Evolutionary conservation across 2,797 vertebrate species (phyloP), one percentile per base, ranked within the genome.

Genomic region (Pangasius mekongensis): DNA sequence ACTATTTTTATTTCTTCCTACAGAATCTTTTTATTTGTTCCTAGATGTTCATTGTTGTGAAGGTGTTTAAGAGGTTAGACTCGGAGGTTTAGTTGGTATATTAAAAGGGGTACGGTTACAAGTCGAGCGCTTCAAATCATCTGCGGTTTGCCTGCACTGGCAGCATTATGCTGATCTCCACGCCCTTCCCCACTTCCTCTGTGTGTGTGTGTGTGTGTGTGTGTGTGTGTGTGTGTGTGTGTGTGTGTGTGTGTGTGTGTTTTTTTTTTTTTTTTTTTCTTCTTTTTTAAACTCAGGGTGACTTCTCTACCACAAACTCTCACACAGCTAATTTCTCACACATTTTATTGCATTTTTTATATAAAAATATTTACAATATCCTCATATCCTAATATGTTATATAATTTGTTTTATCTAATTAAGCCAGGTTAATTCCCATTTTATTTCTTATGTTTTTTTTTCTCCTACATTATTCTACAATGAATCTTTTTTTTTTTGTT

Each of bases 151-250:
- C 92, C 87, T 92, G 89, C 88, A 86, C 89, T 92, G 88, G 80
- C 88, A 91, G 84, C 88, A 83, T 85, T 94, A 91, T 90, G 89
- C 87, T 91, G 49, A 92, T 93, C 85, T 95, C 96, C 95, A 96
- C 96, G 96, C 97, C 97, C 96, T 95, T 93, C 94, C 92, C 95
- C 96, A 96, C 97, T 97, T 97, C 97, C 97, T 96, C 93, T 92
- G 54, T 89, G 71, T 89, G 87, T 84, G 86, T 91, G 62, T 87
- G 52, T 80, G 69, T 85, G 78, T 83, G 87, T 78, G 87, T 81
- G 86, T 91, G 54, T 85, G 33, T 33, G 33, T 33, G 33, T 33
- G 33, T 92, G 54, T 89, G 71, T 89, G 87, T 84, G 86, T 91
- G 67, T 87, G 52, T 80, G 69, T 85, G 78, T 83, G 87, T 78